Evolutionary conservation across 2,888 invertebrate species (phyloP).

Genomic region (Thymelicus lineola): DNA sequence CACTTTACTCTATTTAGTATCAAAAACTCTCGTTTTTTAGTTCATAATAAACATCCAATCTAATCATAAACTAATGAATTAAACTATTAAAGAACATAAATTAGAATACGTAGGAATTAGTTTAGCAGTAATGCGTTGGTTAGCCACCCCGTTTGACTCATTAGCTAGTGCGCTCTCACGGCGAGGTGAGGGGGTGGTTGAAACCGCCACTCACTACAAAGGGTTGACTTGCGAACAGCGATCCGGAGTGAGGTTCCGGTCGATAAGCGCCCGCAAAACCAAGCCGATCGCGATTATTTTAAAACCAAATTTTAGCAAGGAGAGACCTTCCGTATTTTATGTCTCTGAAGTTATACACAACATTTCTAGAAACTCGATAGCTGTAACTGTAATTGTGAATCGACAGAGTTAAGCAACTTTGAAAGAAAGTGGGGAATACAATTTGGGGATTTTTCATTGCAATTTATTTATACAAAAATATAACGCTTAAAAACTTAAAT

Average conservation of each 20-base stretch:
- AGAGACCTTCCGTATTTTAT: not conserved
- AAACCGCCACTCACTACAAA: constrained; percentile 56
- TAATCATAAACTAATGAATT: not conserved
- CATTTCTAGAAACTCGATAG: no score
- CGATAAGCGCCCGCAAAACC: constrained; percentile 52
- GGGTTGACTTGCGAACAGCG: constrained; percentile 60
- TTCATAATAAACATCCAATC: no score
- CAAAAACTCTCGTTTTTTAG: no score
- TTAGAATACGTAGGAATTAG: constrained; percentile 11
- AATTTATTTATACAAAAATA: no score
- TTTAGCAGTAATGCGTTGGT: constrained; percentile 29
- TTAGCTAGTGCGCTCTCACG: constrained; percentile 51
- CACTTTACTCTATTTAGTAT: no score
- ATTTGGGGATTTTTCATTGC: no score
- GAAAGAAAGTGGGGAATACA: no score
- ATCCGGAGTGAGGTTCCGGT: constrained; percentile 55
- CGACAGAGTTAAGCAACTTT: no score
- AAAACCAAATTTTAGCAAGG: constrained; percentile 10
- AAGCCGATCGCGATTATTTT: constrained; percentile 18
- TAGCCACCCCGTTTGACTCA: constrained; percentile 44
- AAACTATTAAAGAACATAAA: constrained; percentile 4
- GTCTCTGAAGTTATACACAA: not conserved
- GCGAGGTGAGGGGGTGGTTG: constrained; percentile 52
- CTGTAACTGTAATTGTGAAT: no score
- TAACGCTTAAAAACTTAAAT: no score